Conservation (phyloP, 1,140 invertebrate species). For the Tetramorium simillimum region DNA sequence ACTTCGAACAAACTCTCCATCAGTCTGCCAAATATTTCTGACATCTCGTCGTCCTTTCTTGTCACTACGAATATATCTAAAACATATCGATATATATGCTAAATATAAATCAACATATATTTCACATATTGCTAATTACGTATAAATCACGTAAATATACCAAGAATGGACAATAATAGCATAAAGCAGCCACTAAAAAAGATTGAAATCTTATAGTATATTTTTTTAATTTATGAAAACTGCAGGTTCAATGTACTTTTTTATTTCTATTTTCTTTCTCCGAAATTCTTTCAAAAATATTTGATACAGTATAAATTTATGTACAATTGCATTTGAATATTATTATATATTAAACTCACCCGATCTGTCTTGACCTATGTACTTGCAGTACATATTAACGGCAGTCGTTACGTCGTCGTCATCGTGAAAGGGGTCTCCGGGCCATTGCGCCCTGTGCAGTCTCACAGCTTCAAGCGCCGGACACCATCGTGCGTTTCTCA, state of each 20-base stretch:
- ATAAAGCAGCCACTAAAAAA: background rate
- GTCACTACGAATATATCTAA: slow-evolving; percentile 89
- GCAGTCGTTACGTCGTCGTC: slow-evolving; percentile 88
- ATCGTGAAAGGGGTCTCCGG: slow-evolving; percentile 87
- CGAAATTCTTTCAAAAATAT: background rate
- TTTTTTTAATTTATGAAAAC: background rate
- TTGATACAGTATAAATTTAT: no score
- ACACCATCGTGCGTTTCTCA: slow-evolving; percentile 88
- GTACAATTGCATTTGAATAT: background rate
- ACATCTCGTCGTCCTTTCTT: slow-evolving; percentile 87
- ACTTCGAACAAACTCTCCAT: slow-evolving; percentile 89
- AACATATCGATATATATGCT: slow-evolving; percentile 60
- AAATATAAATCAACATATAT: slow-evolving; percentile 31
- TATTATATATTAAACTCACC: slow-evolving; percentile 82
- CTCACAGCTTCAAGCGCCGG: slow-evolving; percentile 88
- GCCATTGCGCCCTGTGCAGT: slow-evolving; percentile 87
- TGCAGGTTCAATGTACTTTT: background rate
- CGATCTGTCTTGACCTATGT: slow-evolving; percentile 89
- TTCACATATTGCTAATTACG: background rate
- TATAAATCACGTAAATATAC: background rate
- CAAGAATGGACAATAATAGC: background rate
- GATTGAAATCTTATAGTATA: background rate
- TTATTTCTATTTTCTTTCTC: background rate
- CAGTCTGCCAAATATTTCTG: slow-evolving; percentile 88
- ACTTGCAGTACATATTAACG: slow-evolving; percentile 90